Base-by-base conservation (phyloP, 2,797 vertebrate species). In the Poecile montanus region DNA sequence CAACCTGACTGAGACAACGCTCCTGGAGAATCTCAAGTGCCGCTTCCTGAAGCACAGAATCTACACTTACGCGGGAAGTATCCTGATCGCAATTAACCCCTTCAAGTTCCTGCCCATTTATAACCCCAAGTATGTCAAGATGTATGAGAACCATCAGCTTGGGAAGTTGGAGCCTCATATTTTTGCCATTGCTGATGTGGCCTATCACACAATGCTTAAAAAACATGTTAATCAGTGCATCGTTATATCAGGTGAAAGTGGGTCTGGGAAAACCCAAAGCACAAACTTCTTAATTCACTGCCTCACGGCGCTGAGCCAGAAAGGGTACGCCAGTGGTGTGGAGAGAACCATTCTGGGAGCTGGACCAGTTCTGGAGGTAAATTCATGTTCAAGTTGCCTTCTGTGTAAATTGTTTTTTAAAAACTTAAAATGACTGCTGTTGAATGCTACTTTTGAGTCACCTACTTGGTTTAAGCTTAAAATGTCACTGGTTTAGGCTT, bases 201-300 rank as follows among this genome's bases (percentile, higher is more conserved):
- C 99, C 23, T 99, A 99, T 96, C 99, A 99, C n/a, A 98, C 99
- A 78, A 99, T 99, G 99, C 98, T 99, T 93, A 98, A 98, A 91
- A 99, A 99, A 94, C 98, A 95, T 1, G 89, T 99, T 76, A 99
- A 99, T 96, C 99, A 99, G 97, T 99, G 99, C 97, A 99, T 99
- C 1, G 99, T 99, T 91, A 99, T 99, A 97, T 99, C 99, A 4
- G 99, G 99, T 13, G 99, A 99, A 97, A 99, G 99, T 8, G 99
- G 99, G 75, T 99, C 99, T 1, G 99, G 99, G 80, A 99, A 99
- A 94, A 99, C 99, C 3, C 99, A 99, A 96, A 99, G 99, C 97
- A 99, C 99, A 96, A 99, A 99, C 98, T 99, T 99, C 96, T 98
- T 99, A 96, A 99, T 99, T 97, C 99, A 99, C 97, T 99, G 99